Conservation (phyloP, 2,113 vertebrate species). For the Heliornis fulica region DNA sequence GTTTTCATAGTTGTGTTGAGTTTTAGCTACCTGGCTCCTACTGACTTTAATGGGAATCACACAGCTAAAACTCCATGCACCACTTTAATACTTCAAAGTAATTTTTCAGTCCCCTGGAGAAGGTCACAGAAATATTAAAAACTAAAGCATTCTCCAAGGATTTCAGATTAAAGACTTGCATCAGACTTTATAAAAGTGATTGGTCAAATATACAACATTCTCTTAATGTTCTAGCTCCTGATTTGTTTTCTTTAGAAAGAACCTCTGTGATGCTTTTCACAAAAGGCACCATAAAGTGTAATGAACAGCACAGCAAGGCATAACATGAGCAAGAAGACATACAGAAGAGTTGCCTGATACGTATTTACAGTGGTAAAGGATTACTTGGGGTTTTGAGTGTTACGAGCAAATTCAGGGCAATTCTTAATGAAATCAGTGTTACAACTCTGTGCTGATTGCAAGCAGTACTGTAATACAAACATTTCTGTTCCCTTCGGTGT, state of each 20-base stretch:
- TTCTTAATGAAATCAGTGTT: conserved; percentile 1
- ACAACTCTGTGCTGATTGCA: not conserved
- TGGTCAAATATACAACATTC: conserved; percentile 76
- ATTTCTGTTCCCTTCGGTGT: not conserved
- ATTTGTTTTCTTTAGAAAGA: conserved; percentile 74
- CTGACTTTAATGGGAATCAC: conserved; percentile 80
- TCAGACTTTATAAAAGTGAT: conserved; percentile 77
- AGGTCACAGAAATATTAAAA: conserved; percentile 83
- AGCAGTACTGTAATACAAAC: not conserved
- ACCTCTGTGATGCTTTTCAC: conserved; percentile 56
- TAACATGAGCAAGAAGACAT: not conserved
- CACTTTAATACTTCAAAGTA: conserved; percentile 80
- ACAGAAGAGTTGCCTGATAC: not conserved
- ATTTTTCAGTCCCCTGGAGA: conserved; percentile 77
- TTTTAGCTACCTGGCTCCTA: conserved; percentile 78
- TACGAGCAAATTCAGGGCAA: not conserved
- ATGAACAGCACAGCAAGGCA: conserved; percentile 22
- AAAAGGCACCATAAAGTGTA: not conserved
- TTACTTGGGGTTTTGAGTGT: not conserved
- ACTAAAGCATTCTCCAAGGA: conserved; percentile 77
- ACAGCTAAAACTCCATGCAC: conserved; percentile 79
- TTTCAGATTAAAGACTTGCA: conserved; percentile 76
- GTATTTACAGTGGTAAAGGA: not conserved
- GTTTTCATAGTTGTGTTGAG: conserved; percentile 76
- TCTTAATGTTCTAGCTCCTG: conserved; percentile 69